A percentile compares a stretch with the other conserved stretches of the same genome.
These are phyloP conservation scores for Orthosia cruda DNA, from an alignment of 2,888 invertebrate genomes.

Conservation along the genomic window DNA sequence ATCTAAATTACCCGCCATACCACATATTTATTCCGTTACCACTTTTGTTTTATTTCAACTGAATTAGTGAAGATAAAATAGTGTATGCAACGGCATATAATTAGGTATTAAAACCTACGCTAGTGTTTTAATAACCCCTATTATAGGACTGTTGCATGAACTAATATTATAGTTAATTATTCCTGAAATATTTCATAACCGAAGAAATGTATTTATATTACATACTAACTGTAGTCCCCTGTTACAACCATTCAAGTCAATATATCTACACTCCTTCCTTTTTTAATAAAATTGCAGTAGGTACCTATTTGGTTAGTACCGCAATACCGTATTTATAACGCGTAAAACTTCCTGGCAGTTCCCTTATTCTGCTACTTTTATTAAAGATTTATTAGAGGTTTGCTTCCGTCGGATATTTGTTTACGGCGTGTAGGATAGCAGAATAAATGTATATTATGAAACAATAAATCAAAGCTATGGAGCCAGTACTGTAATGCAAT, in stretches of 20 bases:
- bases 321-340: conserved; percentile 67
- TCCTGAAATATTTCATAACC: too few relatives aligned
- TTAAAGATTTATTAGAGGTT: conserved; percentile 75
- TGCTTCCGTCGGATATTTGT: conserved; percentile 73
- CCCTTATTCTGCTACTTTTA: conserved; percentile 68
- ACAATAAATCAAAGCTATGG: conserved; percentile 70
- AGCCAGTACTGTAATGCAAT: conserved; percentile 63
- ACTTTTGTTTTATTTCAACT: too few relatives aligned
- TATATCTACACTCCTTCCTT: background rate
- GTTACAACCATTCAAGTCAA: background rate
- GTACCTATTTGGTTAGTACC: conserved; percentile 19
- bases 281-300: conserved; percentile 5
- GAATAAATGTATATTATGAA: conserved; percentile 69
- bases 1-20: too few relatives aligned
- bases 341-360: conserved; percentile 66
- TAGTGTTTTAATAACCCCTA: too few relatives aligned
- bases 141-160: too few relatives aligned
- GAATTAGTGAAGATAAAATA: too few relatives aligned
- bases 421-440: conserved; percentile 70
- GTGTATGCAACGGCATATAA: too few relatives aligned
- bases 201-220: too few relatives aligned
- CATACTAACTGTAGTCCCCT: too few relatives aligned
- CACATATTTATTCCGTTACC: too few relatives aligned
- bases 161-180: too few relatives aligned
- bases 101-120: too few relatives aligned